Conservation (phyloP, 2,888 invertebrate species). For the Ormyrus rosae region DNA sequence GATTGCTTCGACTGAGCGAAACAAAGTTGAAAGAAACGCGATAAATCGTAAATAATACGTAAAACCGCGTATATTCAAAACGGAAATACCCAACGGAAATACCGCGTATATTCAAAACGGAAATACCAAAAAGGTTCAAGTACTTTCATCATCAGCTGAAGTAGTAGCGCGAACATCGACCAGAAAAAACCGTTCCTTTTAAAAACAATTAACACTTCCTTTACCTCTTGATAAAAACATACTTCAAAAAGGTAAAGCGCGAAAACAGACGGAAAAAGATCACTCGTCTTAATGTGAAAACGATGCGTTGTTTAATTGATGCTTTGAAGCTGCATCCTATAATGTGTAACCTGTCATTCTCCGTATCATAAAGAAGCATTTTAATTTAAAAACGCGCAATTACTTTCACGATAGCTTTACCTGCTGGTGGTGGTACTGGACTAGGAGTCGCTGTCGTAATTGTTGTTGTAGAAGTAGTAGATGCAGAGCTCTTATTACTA, state of each 20-base stretch:
- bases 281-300: not conserved
- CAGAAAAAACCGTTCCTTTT: conserved; percentile 2
- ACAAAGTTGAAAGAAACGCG: too few relatives aligned
- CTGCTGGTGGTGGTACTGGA: conserved; percentile 67
- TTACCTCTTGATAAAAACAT: not conserved
- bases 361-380: conserved; percentile 2
- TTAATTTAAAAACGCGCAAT: conserved; percentile 7
- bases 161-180: not conserved
- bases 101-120: not conserved
- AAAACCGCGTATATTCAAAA: not conserved
- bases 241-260: conserved; percentile 25
- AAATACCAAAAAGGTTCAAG: not conserved
- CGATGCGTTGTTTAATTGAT: conserved; percentile 29
- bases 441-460: conserved; percentile 71
- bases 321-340: conserved; percentile 29
- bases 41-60: not conserved
- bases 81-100: not conserved
- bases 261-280: conserved; percentile 24
- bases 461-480: conserved; percentile 60
- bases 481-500: conserved; percentile 75
- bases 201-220: not conserved
- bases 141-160: not conserved
- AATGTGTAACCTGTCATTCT: conserved; percentile 5
- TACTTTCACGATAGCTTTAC: conserved; percentile 62
- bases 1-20: too few relatives aligned